Base-by-base conservation (phyloP, 2,888 invertebrate genomes). In the Pristionchus arcanus region DNA sequence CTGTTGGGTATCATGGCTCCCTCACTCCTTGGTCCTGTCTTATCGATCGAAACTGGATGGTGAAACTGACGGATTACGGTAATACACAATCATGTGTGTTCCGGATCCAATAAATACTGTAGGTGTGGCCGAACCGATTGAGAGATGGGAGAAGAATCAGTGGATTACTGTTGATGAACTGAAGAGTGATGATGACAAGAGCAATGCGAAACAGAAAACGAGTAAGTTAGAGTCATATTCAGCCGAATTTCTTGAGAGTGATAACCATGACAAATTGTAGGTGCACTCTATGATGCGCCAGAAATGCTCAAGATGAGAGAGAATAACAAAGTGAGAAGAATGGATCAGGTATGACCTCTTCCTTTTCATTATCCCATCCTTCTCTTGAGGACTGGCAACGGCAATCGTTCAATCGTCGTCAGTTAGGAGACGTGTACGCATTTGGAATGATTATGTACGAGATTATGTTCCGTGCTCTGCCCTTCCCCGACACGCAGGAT, bases 271-370 rank as follows among this genome's bases (percentile, higher is more conserved):
- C n/a, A n/a, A n/a, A n/a, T n/a, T n/a, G n/a, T n/a, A 89, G 89
- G 89, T 89, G 59, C 89, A 19, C 90, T 95, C 16, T 95, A 95
- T 90, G 92, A 92, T 34, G 92, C 95, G 21, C 95, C 95, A 15
- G 95, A 95, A 88, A 91, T 94, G 93, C 90, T 95, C 63, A 95
- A 95, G 87, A 94, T 93, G 87, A 91, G 94, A 21, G 94, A 95
- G 89, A 92, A 92, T 88, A 95, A 95, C 90, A 84, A 92, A 28
- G 63, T 77, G 42, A 87, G 92, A 88, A 68, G 93, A 63, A 92
- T 93, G 37, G 93, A 93, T 91, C 92, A 92, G 88, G 92, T 89
- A n/a, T 5, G 87, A 19, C 9, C 3, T 37, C n/a, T 11, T 25
- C 5, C 2, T 7, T 16, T 25, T n/a, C n/a, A 66, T 19, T 7